Evolutionary conservation across 2,113 vertebrate genomes (phyloP), one percentile per base, ranked within the genome.

Genomic region (Xyliphius kryptos): DNA sequence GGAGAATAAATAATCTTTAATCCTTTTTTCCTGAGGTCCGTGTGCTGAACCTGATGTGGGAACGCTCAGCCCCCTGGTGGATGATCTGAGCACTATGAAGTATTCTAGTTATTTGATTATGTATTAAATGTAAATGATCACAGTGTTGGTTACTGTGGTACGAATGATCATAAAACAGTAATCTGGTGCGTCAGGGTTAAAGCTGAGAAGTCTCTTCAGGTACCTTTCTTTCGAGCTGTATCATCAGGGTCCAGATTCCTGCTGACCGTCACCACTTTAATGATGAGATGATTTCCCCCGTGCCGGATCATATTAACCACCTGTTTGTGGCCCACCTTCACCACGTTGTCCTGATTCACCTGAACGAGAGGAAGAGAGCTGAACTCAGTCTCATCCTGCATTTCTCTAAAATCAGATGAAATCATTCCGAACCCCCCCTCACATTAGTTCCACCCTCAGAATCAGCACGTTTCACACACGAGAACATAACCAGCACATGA

Each of bases 221-320:
- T 82, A 93, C 92, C 90, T 94, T 93, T 93, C 80, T 93, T 94
- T 74, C 91, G 83, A 73, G 89, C 88, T 0, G 90, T 91, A 74
- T 94, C 91, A 1, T 94, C 92, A 1, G 91, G 91, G 80, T 94
- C 91, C 22, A 90, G 87, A 78, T 84, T 91, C 80, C 91, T 83
- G 81, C 89, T 92, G 72, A 94, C 92, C 0, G 92, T 93, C 69
- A 93, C 91, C 71, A 94, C 92, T 73, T 94, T 93, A 54, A 94
- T 89, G 71, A 91, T 68, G 2, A 94, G 85, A 74, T 89, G 89
- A 71, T 91, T 93, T 19, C 90, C 90, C 51, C 91, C 91, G 55
- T 92, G 92, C 26, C 92, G 88, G 70, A 94, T 94, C 90, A 93
- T 92, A 78, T 86, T 91, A 75, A 94, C 92, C 79, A 94, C 92